phyloP scores from a whole-genome alignment of 1,140 invertebrate genomes.

The Oncopodura yosiiana region DNA sequence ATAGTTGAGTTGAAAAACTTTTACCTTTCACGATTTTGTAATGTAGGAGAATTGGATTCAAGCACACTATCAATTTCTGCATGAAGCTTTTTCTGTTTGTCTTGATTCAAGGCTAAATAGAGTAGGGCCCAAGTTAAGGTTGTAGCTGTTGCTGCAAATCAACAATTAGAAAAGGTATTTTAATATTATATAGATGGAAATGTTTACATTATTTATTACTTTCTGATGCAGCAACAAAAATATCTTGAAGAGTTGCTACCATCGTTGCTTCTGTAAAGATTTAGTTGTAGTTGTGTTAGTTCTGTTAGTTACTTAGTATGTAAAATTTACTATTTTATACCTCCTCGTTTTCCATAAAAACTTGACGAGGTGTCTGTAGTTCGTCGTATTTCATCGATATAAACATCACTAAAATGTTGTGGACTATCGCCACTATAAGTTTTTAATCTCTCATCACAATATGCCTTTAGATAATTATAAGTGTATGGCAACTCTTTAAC shows the following conservation, averaged over 20 bases:
- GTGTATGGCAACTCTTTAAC: conserved; percentile 10
- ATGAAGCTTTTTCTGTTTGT: conserved; percentile 6
- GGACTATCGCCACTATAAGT: conserved; percentile 4
- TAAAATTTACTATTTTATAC: conserved; percentile 5
- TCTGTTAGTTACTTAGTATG: background rate
- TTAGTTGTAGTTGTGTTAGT: background rate
- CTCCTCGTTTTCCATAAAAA: conserved; percentile 16
- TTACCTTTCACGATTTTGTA: background rate
- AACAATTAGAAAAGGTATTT: background rate
- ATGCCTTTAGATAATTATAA: conserved; percentile 5
- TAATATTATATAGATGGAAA: background rate
- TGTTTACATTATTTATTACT: conserved; percentile 27
- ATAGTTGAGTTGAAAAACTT: too few species aligned
- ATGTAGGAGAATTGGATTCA: background rate
- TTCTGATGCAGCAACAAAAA: conserved; percentile 36
- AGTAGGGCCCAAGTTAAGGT: conserved; percentile 28
- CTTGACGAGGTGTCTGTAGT: conserved; percentile 6
- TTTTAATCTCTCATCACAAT: background rate
- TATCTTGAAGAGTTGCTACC: background rate
- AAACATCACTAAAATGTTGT: conserved; percentile 13
- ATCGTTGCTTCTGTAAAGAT: background rate
- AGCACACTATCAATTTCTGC: conserved; percentile 17
- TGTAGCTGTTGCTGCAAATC: conserved; percentile 40
- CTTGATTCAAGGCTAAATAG: conserved; percentile 4
- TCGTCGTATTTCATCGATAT: too few species aligned